Base-by-base conservation (phyloP, 2,888 invertebrate species). In the Operophtera brumata region DNA sequence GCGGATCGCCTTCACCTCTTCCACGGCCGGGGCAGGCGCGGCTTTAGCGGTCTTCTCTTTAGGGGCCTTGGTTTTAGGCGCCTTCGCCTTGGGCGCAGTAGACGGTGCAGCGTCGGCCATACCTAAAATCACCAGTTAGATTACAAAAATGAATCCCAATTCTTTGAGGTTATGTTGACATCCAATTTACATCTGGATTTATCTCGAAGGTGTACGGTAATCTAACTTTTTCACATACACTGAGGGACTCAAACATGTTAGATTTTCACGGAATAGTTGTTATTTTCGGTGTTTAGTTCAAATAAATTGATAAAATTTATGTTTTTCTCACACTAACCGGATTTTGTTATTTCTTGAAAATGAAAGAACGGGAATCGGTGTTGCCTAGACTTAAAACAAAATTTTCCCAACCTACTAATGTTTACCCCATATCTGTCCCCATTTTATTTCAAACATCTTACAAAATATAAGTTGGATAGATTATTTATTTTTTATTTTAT, bases 41-140 rank as follows among this genome's bases (percentile, higher is more conserved):
- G 86, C 90, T 67, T 91, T 92, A 0, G 84, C 80, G 34, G 83
- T 84, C 78, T 92, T 92, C 72, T 91, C 91, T 81, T 92, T 91
- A 36, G 90, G 84, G 40, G 89, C 90, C 78, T 93, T 93, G 32
- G 90, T 80, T 78, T 92, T 92, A 53, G 92, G 86, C 79, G 78
- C 77, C 74, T 90, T 86, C 57, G 88, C 90, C 85, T 91, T 91
- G 45, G 90, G 89, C 73, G 88, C 89, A 71, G 92, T 91, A 59
- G 91, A 85, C 62, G 91, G 86, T 67, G 89, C 82, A 70, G 77
- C 73, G 84, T 93, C 94, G 78, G 94, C 92, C 94, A 94, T 94
- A 79, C 80, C 89, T 89, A 84, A 75, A 65, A 89, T 82, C 69
- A 78, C 62, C 75, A 76, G 61, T 57, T 26, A 53, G 64, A 67